Conservation (phyloP, 2,888 invertebrate species). For the Euzophera pinguis region DNA sequence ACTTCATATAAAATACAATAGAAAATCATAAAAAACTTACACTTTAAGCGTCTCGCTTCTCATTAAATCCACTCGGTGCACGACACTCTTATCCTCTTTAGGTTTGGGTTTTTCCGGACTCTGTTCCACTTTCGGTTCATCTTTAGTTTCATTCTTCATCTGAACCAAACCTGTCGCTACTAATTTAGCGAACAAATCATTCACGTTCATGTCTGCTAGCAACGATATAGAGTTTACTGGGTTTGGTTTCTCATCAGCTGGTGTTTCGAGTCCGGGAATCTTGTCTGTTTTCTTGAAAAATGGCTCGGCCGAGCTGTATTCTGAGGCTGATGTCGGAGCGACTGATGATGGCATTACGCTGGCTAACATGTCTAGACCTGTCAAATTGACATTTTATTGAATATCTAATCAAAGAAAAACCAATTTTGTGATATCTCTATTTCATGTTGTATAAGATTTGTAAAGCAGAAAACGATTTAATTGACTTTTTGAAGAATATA, state of each 20-base stretch:
- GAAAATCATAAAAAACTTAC: conserved; percentile 61
- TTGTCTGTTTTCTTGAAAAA: conserved; percentile 46
- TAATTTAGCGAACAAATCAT: conserved; percentile 90
- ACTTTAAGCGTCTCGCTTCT: conserved; percentile 87
- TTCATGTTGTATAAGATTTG: too few relatives aligned
- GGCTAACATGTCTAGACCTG: conserved; percentile 83
- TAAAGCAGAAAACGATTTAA: too few relatives aligned
- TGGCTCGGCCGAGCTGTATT: conserved; percentile 77
- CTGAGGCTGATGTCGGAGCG: conserved; percentile 77
- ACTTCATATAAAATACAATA: not conserved
- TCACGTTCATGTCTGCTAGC: conserved; percentile 83
- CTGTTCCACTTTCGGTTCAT: conserved; percentile 34
- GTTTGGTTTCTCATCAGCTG: conserved; percentile 48
- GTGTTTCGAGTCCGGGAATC: conserved; percentile 63
- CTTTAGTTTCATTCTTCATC: conserved; percentile 36
- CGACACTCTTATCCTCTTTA: conserved; percentile 55
- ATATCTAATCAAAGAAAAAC: not conserved
- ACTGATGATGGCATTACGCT: conserved; percentile 82
- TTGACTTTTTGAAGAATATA: too few relatives aligned
- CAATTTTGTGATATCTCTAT: too few relatives aligned
- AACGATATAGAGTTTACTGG: conserved; percentile 41
- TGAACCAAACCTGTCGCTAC: conserved; percentile 84
- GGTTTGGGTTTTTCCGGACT: conserved; percentile 41
- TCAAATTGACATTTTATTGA: too few relatives aligned
- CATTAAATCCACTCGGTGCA: conserved; percentile 83